A percentile compares a stretch with the other conserved stretches of the same genome.
Evolutionary conservation across 2,113 vertebrate genomes (phyloP).

Genomic region (Neolamprologus fasciatus): DNA sequence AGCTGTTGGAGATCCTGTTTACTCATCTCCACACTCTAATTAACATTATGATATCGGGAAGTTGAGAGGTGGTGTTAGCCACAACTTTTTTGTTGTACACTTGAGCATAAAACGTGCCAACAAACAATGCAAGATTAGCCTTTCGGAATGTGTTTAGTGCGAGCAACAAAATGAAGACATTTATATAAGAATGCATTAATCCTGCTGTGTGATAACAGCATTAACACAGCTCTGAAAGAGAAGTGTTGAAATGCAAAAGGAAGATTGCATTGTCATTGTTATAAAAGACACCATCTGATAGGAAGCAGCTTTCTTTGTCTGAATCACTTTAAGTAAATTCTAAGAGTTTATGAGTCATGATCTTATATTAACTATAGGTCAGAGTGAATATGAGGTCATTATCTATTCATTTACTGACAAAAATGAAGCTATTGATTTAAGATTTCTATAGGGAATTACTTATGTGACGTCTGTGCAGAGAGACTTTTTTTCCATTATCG

Average conservation of each 20-base stretch:
- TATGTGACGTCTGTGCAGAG: not conserved
- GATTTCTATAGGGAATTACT: not conserved
- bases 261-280: not conserved
- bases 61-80: accelerated
- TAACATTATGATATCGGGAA: not conserved
- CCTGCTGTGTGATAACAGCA: not conserved
- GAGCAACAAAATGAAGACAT: not conserved
- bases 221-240: not conserved
- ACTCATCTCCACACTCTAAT: not conserved
- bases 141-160: accelerated
- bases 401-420: not conserved
- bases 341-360: not conserved
- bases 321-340: not conserved
- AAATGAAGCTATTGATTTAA: not conserved
- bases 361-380: not conserved
- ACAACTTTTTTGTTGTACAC: not conserved
- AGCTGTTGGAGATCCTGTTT: not conserved
- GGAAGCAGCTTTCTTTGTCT: not conserved
- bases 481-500: not conserved
- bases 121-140: not conserved
- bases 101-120: not conserved
- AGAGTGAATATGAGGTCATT: not conserved
- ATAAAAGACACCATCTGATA: not conserved
- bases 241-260: not conserved
- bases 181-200: not conserved